Percentiles rank a stretch among this genome's conserved stretches.
phyloP scores from a whole-genome alignment of 1,140 invertebrate genomes.

The Drosophila funebris region DNA sequence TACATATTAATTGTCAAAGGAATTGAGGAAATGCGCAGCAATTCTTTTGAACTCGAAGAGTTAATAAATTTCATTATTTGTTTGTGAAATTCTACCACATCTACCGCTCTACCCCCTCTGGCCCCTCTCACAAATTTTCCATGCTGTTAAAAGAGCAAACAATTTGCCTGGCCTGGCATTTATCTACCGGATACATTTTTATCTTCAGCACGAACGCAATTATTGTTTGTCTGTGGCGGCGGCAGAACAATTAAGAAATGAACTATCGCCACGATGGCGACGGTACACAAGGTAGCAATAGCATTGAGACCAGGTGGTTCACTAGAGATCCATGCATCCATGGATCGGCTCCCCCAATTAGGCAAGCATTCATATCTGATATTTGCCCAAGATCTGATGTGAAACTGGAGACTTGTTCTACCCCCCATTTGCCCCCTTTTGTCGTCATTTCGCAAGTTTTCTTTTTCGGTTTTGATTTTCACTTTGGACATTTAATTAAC shows the following conservation, averaged over 20 bases:
- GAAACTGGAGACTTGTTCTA: conserved; percentile 23
- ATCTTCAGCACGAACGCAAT: conserved; percentile 72
- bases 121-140: neutral
- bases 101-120: neutral
- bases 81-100: conserved; percentile 65
- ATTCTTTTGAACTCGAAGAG: conserved; percentile 75
- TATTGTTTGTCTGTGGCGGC: conserved; percentile 64
- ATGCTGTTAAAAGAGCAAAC: conserved; percentile 44
- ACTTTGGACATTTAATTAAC: conserved; percentile 73
- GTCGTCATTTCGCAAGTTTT: conserved; percentile 40
- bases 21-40: conserved; percentile 73
- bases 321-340: neutral
- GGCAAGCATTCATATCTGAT: conserved; percentile 43
- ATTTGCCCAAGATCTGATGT: conserved; percentile 66
- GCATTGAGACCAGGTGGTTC: conserved; percentile 27
- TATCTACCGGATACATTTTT: conserved; percentile 81
- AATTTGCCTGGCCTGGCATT: conserved; percentile 43
- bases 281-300: conserved; percentile 1
- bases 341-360: conserved; percentile 53
- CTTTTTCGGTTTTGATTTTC: conserved; percentile 30
- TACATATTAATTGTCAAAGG: conserved; percentile 74
- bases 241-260: conserved; percentile 76
- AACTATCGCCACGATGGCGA: conserved; percentile 61
- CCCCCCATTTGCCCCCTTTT: neutral
- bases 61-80: conserved; percentile 74